Evolutionary conservation across 2,113 vertebrate species (phyloP).

Genomic region (Mungos mungo): DNA sequence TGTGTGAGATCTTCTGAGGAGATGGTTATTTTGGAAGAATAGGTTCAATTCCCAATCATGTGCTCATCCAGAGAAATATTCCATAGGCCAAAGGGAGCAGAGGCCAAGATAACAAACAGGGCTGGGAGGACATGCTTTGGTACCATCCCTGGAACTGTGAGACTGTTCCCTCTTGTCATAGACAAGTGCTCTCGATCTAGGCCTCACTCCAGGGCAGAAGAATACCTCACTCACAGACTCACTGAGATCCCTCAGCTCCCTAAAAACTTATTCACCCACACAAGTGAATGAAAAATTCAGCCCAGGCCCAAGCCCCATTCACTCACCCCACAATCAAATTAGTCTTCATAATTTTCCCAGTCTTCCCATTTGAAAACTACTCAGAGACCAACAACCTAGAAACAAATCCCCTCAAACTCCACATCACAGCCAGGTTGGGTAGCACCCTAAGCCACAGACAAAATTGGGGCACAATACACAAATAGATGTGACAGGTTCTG

Average conservation of each 20-base stretch:
- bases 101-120: slow-evolving; percentile 43
- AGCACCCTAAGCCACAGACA: slow-evolving; percentile 27
- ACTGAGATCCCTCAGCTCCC: background rate
- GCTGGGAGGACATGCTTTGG: slow-evolving; percentile 10
- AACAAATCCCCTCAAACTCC: background rate
- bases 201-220: background rate
- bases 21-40: slow-evolving; percentile 44
- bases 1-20: slow-evolving; percentile 39
- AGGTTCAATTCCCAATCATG: slow-evolving; percentile 19
- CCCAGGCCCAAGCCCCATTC: background rate
- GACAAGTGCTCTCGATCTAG: background rate
- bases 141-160: background rate
- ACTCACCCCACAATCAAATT: background rate
- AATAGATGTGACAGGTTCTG: slow-evolving; percentile 13
- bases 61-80: slow-evolving; percentile 30
- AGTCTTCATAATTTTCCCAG: background rate
- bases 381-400: background rate
- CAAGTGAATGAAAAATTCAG: background rate
- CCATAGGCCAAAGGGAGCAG: slow-evolving; percentile 9
- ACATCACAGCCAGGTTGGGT: background rate
- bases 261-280: background rate
- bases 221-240: background rate
- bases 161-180: background rate
- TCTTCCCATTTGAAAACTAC: background rate
- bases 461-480: background rate